Base-by-base conservation (phyloP, 2,113 vertebrate genomes). In the Hippocampus zosterae region DNA sequence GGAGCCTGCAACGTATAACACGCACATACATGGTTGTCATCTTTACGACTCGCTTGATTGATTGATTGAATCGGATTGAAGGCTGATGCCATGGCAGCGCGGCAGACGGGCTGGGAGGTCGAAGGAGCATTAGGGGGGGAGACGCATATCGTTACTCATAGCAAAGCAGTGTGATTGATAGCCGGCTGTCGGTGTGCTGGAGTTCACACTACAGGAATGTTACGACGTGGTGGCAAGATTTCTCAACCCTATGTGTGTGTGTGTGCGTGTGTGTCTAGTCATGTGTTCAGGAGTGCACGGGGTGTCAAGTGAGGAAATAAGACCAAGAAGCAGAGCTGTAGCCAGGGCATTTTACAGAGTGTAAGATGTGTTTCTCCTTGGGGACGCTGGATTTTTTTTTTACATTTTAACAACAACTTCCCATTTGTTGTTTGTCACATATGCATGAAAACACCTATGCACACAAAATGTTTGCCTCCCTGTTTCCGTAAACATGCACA, bases 171-270 rank as follows among this genome's bases (percentile, higher is more conserved):
- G 33, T 67, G 72, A 77, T 42, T 46, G 65, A 75, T 75, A 37
- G 55, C 50, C 25, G 25, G 16, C 55, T 19, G 65, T 63, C 29
- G 40, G 5, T 48, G 10, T 66, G 67, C 72, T 40, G 65, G 37
- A 67, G 25, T 64, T 40, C 40, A 61, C 25, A 16, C 48, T 44
- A 46, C 52, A 68, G 68, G 65, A 70, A 71, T 74, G 70, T 74
- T 59, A 33, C 37, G 50, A 72, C 67, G 69, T 40, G 62, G 63
- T 72, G 52, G 33, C 40, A 57, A 70, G 10, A 21, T 66, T 42
- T 41, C 48, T 53, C 3, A 37, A 63, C 25, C 37, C 23, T 63
- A 19, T 21, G 48, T 33, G 56, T 69, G 64, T 48, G 46, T 37
- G 29, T 27, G 53, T 19, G 64, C 55, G 64, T 72, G 63, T 21